These are phyloP conservation scores for Drosophila malerkotliana DNA, from an alignment of 1,140 invertebrate genomes.

Conservation along the genomic window DNA sequence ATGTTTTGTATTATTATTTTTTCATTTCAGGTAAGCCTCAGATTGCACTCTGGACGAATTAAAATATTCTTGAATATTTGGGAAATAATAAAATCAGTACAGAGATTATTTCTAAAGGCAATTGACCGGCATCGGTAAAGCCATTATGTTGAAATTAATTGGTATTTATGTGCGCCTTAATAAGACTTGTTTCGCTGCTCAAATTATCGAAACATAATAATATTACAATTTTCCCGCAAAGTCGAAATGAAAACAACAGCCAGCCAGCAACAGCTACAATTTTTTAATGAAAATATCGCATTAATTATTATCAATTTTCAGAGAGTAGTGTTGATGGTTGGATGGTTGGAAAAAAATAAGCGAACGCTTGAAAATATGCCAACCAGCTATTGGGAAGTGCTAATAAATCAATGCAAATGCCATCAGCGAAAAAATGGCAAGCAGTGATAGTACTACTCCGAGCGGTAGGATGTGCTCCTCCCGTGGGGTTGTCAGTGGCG, in stretches of 20 bases:
- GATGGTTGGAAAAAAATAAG: not conserved
- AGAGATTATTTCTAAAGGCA: not conserved
- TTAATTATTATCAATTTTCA: constrained; percentile 47
- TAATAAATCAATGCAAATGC: constrained; percentile 68
- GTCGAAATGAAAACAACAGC: constrained; percentile 33
- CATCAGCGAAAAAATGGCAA: constrained; percentile 24
- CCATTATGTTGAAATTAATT: constrained; percentile 26
- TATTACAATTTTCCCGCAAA: constrained; percentile 45
- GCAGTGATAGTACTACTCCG: constrained; percentile 26
- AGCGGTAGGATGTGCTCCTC: not conserved
- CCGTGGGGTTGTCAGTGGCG: constrained; percentile 2
- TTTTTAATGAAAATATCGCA: constrained; percentile 56
- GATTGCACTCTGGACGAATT: not conserved
- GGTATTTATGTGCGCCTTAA: constrained; percentile 61
- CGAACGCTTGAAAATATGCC: constrained; percentile 34
- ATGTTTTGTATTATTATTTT: not conserved
- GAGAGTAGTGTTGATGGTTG: constrained; percentile 5
- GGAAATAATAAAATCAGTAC: not conserved
- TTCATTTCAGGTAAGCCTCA: constrained; percentile 50
- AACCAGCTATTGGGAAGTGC: constrained; percentile 44
- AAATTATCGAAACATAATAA: constrained; percentile 57
- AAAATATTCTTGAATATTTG: not conserved
- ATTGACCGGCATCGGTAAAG: not conserved
- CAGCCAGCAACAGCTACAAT: not conserved
- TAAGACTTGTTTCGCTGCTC: constrained; percentile 51